Percentiles rank a stretch among this genome's conserved stretches.
Evolutionary conservation across 1,140 invertebrate genomes (phyloP).

Genomic region (Rhyzopertha dominica): DNA sequence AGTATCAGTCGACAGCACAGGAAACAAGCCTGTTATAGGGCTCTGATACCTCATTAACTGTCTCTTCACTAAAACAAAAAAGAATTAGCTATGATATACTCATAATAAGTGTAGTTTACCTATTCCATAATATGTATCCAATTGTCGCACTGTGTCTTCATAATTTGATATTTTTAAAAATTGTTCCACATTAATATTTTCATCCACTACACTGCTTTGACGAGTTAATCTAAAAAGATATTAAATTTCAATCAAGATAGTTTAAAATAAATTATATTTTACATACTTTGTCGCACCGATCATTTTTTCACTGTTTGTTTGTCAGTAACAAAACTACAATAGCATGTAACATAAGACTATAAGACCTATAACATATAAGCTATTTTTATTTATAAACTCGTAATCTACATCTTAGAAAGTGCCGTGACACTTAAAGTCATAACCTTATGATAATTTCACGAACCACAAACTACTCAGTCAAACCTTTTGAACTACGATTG

Average conservation of each 20-base stretch:
- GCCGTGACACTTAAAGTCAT: too few relatives aligned
- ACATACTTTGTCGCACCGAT: neutral
- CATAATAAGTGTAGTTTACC: constrained; percentile 53
- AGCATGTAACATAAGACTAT: too few relatives aligned
- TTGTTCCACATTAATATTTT: constrained; percentile 68
- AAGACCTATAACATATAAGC: too few relatives aligned
- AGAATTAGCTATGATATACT: constrained; percentile 14
- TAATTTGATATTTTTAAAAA: constrained; percentile 80
- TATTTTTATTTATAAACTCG: too few relatives aligned
- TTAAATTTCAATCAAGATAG: constrained; percentile 7
- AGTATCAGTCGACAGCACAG: constrained; percentile 75
- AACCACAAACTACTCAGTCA: too few relatives aligned
- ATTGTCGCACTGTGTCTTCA: constrained; percentile 81
- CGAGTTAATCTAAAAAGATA: constrained; percentile 44
- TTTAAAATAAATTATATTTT: neutral
- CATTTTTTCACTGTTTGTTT: too few relatives aligned
- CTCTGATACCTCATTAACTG: constrained; percentile 91
- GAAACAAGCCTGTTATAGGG: constrained; percentile 91
- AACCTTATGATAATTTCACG: too few relatives aligned
- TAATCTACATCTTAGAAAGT: too few relatives aligned
- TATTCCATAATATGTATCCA: constrained; percentile 90
- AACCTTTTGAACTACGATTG: too few relatives aligned
- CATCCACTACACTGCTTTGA: constrained; percentile 58
- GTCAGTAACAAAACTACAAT: too few relatives aligned
- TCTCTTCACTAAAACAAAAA: constrained; percentile 75